phyloP scores from a whole-genome alignment of 2,797 vertebrate genomes.

The Dromococcyx pavoninus region DNA sequence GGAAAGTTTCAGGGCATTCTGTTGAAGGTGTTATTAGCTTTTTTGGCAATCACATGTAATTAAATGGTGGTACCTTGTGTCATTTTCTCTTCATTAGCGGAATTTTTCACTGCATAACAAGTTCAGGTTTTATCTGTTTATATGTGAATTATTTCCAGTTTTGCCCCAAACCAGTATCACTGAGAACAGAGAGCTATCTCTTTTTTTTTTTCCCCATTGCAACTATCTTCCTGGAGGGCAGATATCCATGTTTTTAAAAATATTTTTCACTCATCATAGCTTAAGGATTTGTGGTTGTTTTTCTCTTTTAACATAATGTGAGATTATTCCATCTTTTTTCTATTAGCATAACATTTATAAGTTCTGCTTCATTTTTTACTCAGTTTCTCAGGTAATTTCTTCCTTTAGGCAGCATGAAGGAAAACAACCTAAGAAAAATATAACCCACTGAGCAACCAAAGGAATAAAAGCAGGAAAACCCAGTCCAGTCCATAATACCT shows the following conservation, averaged over 20 bases:
- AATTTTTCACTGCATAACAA: not conserved
- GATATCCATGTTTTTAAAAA: not conserved
- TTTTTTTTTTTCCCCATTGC: not conserved
- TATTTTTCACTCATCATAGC: constrained; percentile 32
- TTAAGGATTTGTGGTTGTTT: constrained; percentile 38
- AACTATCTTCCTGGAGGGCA: constrained; percentile 14
- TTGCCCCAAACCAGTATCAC: constrained; percentile 27
- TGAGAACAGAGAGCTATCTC: constrained; percentile 23
- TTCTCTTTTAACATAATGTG: constrained; percentile 19
- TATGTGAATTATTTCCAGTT: not conserved
- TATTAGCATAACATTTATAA: constrained; percentile 51
- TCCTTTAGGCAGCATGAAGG: not conserved
- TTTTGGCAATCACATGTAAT: not conserved
- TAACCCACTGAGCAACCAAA: constrained; percentile 6
- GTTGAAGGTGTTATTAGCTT: not conserved
- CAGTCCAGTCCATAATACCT: not conserved
- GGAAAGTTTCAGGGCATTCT: not conserved
- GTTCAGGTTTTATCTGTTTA: not conserved
- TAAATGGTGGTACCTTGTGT: not conserved
- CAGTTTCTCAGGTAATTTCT: constrained; percentile 41
- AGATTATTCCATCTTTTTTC: constrained; percentile 45
- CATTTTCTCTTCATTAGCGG: not conserved
- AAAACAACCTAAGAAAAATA: not conserved
- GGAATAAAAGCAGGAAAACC: not conserved
- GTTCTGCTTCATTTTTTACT: constrained; percentile 33